These are phyloP conservation scores for Alcedo quadribrachys DNA, from an alignment of 2,797 vertebrate genomes.

Conservation along the genomic window DNA sequence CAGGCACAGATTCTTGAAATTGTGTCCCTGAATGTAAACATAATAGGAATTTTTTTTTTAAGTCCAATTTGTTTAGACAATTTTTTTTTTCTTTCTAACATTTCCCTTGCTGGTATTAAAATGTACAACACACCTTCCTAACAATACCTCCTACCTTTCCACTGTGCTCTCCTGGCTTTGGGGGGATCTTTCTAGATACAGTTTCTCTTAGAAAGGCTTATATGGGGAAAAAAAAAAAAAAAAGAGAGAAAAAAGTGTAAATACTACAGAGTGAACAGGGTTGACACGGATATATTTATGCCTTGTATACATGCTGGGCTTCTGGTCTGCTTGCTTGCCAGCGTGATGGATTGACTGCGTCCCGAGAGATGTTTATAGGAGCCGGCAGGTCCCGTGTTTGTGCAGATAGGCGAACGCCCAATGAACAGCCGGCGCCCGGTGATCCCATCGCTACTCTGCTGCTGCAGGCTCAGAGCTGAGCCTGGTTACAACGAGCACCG, in stretches of 20 bases:
- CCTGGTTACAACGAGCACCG: accelerated
- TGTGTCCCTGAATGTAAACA: neutral
- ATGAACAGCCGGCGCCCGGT: neutral
- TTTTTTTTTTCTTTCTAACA: neutral
- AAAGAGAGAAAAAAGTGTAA: neutral
- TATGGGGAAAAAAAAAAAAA: neutral
- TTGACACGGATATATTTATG: constrained; percentile 12
- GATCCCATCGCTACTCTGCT: neutral
- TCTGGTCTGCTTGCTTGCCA: neutral
- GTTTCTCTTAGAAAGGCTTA: neutral
- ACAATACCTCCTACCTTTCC: neutral
- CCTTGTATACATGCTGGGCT: constrained; percentile 2
- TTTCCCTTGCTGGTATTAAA: neutral
- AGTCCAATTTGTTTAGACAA: neutral
- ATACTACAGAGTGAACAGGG: neutral
- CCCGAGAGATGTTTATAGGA: neutral
- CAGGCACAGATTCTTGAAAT: neutral
- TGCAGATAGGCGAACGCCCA: neutral
- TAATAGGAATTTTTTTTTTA: neutral
- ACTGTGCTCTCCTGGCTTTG: neutral
- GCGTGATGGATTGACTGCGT: neutral
- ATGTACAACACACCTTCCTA: neutral
- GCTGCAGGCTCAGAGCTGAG: neutral
- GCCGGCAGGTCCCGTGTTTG: neutral
- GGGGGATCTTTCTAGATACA: neutral